Base-by-base conservation (phyloP, 2,888 invertebrate genomes). In the Resseliella maxima region DNA sequence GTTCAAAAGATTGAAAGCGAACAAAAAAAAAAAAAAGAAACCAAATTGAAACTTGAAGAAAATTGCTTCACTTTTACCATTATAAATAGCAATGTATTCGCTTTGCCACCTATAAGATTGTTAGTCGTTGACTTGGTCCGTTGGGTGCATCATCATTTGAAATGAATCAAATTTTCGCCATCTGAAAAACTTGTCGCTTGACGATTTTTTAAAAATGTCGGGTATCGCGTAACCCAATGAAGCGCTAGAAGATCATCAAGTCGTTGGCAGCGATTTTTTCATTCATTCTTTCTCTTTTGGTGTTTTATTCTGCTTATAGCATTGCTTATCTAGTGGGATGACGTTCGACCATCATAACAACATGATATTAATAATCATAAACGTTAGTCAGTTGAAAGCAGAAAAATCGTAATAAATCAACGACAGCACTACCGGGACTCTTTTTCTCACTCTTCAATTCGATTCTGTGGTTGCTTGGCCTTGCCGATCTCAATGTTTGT, bases 351-450 rank as follows among this genome's bases (percentile, higher is more conserved):
- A 72, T 72, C 35, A 15, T 72, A 72, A 27, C 72, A 72, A 72
- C 72, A 72, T 72, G 72, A 72, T 72, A 72, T 72, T 35, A 72
- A 72, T 72, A 72, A 72, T 72, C 72, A 72, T 72, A 72, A 72
- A 72, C 72, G 72, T 72, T 27, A 72, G 72, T 72, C 72, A 72
- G 72, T 72, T 72, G 72, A 72, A 72, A 8, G 72, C 72, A 31
- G 72, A 72, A 72, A n/a, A 21, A 31, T 72, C 31, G 31, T 59
- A 27, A 72, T 72, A 72, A 72, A 72, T 72, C 72, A 72, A 35
- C 72, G 72, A 31, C 72, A 72, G 31, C 31, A 72, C 72, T 72
- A 72, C 72, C 72, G 72, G 72, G 72, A 72, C 72, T 72, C 72
- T 31, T 72, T 72, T 72, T 72, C 72, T 50, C n/a, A 24, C 18